Percentiles rank a stretch among this genome's conserved stretches.
phyloP scores from a whole-genome alignment of 2,113 vertebrate species.

The Charadrius vociferus region DNA sequence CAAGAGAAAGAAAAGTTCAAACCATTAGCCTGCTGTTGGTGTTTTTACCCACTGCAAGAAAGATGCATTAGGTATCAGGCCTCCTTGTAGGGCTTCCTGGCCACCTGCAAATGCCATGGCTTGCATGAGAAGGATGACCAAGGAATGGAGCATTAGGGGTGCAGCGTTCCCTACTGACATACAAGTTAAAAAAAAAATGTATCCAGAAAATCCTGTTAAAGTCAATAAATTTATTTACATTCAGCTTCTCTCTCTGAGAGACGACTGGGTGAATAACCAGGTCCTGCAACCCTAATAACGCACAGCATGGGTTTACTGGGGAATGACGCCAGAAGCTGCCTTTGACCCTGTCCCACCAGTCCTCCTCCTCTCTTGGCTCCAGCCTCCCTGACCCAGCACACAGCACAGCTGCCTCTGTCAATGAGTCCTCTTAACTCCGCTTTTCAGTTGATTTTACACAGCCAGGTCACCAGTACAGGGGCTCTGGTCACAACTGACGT shows the following conservation, averaged over 20 bases:
- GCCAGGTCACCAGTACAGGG: background rate
- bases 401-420: background rate
- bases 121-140: background rate
- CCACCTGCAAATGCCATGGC: background rate
- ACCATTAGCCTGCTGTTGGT: background rate
- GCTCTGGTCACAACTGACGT: rapidly evolving
- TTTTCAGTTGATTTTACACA: background rate
- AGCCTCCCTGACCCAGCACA: background rate
- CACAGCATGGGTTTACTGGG: background rate
- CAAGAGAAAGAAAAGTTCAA: background rate
- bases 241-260: background rate
- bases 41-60: background rate
- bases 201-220: background rate
- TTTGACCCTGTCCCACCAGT: background rate
- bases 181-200: background rate
- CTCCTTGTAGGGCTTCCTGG: background rate
- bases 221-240: background rate
- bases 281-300: background rate
- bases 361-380: background rate
- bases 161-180: background rate
- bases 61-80: background rate
- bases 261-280: no score
- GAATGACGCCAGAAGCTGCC: background rate
- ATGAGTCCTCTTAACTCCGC: background rate
- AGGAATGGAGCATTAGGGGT: background rate